phyloP scores from a whole-genome alignment of 2,888 invertebrate genomes.

The Autographa pulchrina region DNA sequence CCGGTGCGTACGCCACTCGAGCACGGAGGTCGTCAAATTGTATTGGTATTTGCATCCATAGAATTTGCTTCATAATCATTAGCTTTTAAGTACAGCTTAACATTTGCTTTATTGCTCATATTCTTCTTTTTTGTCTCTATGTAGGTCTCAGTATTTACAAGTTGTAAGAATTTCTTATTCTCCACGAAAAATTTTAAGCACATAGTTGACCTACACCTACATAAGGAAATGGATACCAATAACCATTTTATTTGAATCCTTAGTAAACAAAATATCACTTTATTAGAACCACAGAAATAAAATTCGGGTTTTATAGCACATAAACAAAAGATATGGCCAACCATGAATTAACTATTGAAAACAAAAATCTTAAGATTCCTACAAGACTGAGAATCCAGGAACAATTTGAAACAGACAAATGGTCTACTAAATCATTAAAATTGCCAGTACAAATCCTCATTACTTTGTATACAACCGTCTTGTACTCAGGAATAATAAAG shows the following conservation, averaged over 20 bases:
- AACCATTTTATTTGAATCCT: conserved; percentile 4
- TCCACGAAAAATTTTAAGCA: too few relatives aligned
- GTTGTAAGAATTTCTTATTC: too few relatives aligned
- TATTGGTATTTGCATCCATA: too few relatives aligned
- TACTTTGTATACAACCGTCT: conserved; percentile 62
- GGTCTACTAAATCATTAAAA: conserved; percentile 69
- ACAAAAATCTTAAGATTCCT: conserved; percentile 25
- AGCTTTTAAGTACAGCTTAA: too few relatives aligned
- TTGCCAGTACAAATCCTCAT: conserved; percentile 72
- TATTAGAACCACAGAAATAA: conserved; percentile 5
- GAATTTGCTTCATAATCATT: too few relatives aligned
- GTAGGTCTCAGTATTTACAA: too few relatives aligned
- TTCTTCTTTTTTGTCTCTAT: too few relatives aligned
- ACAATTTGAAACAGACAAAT: conserved; percentile 47
- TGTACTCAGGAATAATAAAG: conserved; percentile 62
- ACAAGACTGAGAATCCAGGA: conserved; percentile 40
- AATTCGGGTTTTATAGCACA: conserved; percentile 18
- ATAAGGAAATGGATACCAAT: not conserved
- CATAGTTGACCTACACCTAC: not conserved
- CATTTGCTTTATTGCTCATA: too few relatives aligned
- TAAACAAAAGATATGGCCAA: conserved; percentile 33
- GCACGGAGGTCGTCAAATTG: too few relatives aligned
- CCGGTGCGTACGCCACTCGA: too few relatives aligned
- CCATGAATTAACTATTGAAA: conserved; percentile 40
- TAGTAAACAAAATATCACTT: conserved; percentile 7